phyloP scores from a whole-genome alignment of 2,797 vertebrate species.

The Mus spretus region DNA sequence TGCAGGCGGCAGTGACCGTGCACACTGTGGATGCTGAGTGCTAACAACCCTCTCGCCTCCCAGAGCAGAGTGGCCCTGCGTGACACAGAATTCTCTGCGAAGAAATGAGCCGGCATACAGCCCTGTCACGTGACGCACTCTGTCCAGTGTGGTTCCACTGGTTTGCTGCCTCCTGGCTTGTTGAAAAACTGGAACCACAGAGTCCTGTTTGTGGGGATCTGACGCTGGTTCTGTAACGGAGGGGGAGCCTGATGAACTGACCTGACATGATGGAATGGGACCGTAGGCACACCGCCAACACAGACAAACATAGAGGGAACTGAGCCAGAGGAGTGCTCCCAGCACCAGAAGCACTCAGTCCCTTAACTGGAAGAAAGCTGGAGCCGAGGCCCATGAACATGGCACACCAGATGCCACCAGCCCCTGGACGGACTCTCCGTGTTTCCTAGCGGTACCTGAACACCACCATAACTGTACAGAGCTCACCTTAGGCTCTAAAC shows the following conservation, averaged over 20 bases:
- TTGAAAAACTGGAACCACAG: background rate
- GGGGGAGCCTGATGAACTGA: conserved; percentile 77
- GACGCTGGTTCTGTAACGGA: conserved; percentile 74
- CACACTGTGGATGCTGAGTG: conserved; percentile 98
- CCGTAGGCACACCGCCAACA: conserved; percentile 80
- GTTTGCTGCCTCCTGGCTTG: background rate
- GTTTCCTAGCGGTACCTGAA: conserved; percentile 51
- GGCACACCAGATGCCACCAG: background rate
- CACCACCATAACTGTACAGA: conserved; percentile 65
- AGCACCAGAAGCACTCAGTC: conserved; percentile 77
- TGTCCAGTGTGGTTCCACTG: background rate
- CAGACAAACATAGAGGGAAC: conserved; percentile 78
- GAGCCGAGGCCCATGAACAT: conserved; percentile 39
- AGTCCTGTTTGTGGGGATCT: background rate
- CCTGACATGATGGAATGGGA: conserved; percentile 83
- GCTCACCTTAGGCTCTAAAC: conserved; percentile 79
- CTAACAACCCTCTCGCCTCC: conserved; percentile 87
- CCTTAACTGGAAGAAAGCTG: conserved; percentile 86
- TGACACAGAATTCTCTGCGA: background rate
- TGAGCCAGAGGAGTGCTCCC: conserved; percentile 84
- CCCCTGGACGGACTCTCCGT: conserved; percentile 9
- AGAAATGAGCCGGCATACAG: background rate
- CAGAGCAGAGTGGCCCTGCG: background rate
- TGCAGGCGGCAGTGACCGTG: conserved; percentile 97
- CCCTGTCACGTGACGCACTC: background rate